A percentile compares a stretch with the other conserved stretches of the same genome.
Conservation (phyloP, 2,888 invertebrate genomes). For the Halictus ligatus region DNA sequence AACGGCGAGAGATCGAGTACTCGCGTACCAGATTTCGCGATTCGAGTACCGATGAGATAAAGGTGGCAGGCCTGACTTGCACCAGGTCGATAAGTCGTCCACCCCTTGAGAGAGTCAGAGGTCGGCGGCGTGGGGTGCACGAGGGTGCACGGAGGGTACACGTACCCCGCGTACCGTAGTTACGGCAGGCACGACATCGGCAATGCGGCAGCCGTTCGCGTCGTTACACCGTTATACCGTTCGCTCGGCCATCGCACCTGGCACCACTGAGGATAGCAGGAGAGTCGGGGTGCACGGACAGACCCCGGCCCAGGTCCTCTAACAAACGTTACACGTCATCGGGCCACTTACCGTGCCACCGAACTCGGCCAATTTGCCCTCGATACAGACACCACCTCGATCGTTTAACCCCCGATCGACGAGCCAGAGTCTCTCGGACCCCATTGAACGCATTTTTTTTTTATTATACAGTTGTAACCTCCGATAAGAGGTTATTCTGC, state of each 20-base stretch:
- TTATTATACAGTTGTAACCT: too few relatives aligned
- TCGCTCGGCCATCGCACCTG: constrained; percentile 66
- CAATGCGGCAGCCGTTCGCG: constrained; percentile 78
- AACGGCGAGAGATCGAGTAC: constrained; percentile 13
- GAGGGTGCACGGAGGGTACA: constrained; percentile 43
- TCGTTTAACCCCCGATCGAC: not conserved
- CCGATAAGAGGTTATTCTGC: too few relatives aligned
- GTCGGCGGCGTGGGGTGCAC: constrained; percentile 63
- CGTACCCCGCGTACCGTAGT: constrained; percentile 68
- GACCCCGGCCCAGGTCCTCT: constrained; percentile 5
- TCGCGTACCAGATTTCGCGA: constrained; percentile 43
- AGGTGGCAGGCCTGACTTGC: constrained; percentile 70
- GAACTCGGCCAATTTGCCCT: not conserved
- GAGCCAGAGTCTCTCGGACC: not conserved
- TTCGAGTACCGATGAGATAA: constrained; percentile 49
- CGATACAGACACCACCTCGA: not conserved
- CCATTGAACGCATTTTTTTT: not conserved
- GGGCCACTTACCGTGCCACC: constrained; percentile 1
- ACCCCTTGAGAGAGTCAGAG: constrained; percentile 71
- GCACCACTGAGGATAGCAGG: constrained; percentile 48
- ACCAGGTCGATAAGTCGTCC: constrained; percentile 81
- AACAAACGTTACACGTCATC: constrained; percentile 30
- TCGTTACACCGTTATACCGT: constrained; percentile 48
- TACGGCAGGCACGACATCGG: constrained; percentile 78
- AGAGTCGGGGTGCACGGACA: not conserved